These are phyloP conservation scores for Ceratothoa steindachneri DNA, from an alignment of 2,888 invertebrate species.

Conservation along the genomic window DNA sequence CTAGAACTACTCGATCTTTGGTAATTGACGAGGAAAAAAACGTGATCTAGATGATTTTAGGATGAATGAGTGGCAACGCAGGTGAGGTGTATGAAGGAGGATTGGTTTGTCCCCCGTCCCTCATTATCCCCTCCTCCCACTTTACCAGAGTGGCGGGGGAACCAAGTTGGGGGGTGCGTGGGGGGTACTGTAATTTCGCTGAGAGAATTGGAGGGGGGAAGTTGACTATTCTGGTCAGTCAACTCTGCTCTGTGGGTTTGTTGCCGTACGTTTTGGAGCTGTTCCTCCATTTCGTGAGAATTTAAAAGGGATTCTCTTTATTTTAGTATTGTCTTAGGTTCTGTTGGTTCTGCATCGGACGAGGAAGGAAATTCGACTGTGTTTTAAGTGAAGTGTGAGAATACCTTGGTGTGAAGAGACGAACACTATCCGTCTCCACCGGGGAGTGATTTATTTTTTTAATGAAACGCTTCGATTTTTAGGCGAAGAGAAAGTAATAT, in stretches of 20 bases:
- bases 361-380: no score
- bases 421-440: no score
- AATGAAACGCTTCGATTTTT: no score
- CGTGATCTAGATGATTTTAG: neutral
- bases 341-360: no score
- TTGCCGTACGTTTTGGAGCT: neutral
- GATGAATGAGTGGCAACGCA: constrained; percentile 16
- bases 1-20: no score
- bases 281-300: neutral
- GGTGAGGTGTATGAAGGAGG: constrained; percentile 8
- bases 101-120: neutral
- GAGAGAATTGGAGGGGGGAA: constrained; percentile 19
- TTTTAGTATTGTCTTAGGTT: no score
- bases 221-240: constrained; percentile 45
- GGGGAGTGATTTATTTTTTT: no score
- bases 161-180: neutral
- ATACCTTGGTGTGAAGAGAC: no score
- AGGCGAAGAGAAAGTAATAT: neutral
- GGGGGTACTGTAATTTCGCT: constrained; percentile 4
- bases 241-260: constrained; percentile 20
- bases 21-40: no score
- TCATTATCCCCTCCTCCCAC: neutral
- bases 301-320: no score
- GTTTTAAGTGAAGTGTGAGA: no score
- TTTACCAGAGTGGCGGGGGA: neutral